Evolutionary conservation across 2,113 vertebrate species (phyloP), one percentile per base, ranked within the genome.

Genomic region (Willisornis vidua): DNA sequence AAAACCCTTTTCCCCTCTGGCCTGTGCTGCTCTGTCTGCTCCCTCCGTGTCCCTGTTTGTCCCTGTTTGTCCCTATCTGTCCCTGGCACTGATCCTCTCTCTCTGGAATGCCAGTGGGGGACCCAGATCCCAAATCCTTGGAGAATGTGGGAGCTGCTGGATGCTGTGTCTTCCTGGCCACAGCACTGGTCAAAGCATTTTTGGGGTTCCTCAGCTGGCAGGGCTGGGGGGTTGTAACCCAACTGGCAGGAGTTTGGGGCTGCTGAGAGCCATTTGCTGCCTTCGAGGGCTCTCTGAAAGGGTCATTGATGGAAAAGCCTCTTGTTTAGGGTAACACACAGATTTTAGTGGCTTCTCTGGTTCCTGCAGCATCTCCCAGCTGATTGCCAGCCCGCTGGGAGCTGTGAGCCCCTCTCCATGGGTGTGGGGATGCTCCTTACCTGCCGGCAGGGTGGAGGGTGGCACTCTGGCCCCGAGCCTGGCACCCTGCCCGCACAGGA

Each of bases 111-210:
- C 59, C 74, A 12, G 59, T 0, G 1, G 55, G 41, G 23, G 17
- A 59, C 41, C 65, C 70, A 82, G 52, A 33, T 35, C 46, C 62
- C 31, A 33, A 49, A 46, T 31, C 24, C 29, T 18, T 1, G 6
- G 12, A 63, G 52, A 41, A 7, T 3, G 2, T 4, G 70, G 66
- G 28, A n/a, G 22, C 75, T 37, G 23, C 0, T 11, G 39, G 55
- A 10, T 66, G 73, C 28, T 75, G 4, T 52, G 25, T 33, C 52
- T 58, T 61, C 70, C 41, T 87, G 57, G 33, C 46, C 0, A 1
- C 48, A 12, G 31, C 2, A 0, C 49, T 0, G 1, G 17, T 9
- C 7, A 55, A 19, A 39, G 68, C 0, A 0, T 25, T 48, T 90
- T 48, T 46, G 74, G 73, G 77, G 65, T 10, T 85, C 23, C 0